Conservation (phyloP, 1,140 invertebrate species). For the Heliconius congener region DNA sequence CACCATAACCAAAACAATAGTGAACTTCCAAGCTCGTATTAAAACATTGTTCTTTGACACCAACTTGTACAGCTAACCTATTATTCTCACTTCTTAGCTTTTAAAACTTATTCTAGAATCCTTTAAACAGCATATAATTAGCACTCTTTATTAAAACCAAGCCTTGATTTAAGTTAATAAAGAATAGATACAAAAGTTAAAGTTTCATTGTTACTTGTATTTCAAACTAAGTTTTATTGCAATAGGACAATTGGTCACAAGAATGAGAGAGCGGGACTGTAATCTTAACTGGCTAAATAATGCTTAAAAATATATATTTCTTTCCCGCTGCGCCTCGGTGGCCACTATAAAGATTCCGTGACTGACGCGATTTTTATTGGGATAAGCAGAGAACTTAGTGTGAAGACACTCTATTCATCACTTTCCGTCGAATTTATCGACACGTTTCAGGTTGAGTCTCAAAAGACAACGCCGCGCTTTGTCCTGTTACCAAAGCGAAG, state of each 20-base stretch:
- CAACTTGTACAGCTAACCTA: constrained; percentile 3
- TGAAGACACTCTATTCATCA: not conserved
- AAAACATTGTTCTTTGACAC: not conserved
- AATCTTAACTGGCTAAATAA: not conserved
- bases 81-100: constrained; percentile 3
- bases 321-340: too few species aligned
- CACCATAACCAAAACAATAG: not conserved
- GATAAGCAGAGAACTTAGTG: not conserved
- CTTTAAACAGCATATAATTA: constrained; percentile 7
- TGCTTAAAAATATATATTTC: not conserved
- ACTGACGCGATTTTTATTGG: too few species aligned
- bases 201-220: not conserved
- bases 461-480: not conserved
- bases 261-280: not conserved
- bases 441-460: not conserved
- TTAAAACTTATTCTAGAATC: not conserved
- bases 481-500: not conserved
- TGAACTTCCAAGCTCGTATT: not conserved
- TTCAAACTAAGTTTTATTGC: not conserved
- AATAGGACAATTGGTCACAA: not conserved
- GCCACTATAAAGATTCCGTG: too few species aligned
- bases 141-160: constrained; percentile 7
- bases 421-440: not conserved
- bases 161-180: not conserved
- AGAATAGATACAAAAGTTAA: not conserved